Conservation (phyloP, 1,140 invertebrate species). For the Zaprionus gabonicus region DNA sequence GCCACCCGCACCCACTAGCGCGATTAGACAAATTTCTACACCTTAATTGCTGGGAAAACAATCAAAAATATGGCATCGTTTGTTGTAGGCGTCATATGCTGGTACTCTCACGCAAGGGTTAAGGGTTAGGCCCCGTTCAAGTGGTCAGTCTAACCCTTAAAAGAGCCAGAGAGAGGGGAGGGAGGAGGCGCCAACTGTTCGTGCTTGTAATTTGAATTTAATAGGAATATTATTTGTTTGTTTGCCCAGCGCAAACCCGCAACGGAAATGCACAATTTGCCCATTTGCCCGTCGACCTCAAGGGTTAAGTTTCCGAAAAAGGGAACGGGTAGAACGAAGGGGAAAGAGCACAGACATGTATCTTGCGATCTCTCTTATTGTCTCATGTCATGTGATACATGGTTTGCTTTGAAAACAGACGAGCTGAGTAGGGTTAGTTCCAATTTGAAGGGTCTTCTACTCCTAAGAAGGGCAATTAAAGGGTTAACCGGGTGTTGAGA, state of each 20-base stretch:
- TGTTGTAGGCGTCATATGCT: conserved; percentile 53
- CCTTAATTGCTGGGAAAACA: conserved; percentile 59
- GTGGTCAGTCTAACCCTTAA: conserved; percentile 58
- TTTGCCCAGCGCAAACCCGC: conserved; percentile 16
- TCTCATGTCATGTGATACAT: conserved; percentile 58
- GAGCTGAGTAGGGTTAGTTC: conserved; percentile 26
- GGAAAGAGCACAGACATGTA: conserved; percentile 8
- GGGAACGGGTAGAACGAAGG: background rate
- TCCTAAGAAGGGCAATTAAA: conserved; percentile 52
- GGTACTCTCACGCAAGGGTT: conserved; percentile 46
- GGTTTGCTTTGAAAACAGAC: conserved; percentile 23
- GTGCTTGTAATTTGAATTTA: conserved; percentile 72
- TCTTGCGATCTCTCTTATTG: conserved; percentile 32
- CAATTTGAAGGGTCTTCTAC: conserved; percentile 24
- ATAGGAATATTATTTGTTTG: conserved; percentile 72
- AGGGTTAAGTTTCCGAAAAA: conserved; percentile 48
- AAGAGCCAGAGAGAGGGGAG: too few species aligned
- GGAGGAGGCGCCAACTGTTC: conserved; percentile 57
- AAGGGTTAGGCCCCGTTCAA: conserved; percentile 38
- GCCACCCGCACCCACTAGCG: conserved; percentile 13
- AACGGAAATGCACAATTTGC: conserved; percentile 55
- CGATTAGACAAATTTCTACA: conserved; percentile 67
- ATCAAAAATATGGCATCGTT: conserved; percentile 50
- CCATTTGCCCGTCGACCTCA: conserved; percentile 16
- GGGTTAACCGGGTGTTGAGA: conserved; percentile 34